Base-by-base conservation (phyloP, 2,113 vertebrate species). In the Lampris megalopsis region DNA sequence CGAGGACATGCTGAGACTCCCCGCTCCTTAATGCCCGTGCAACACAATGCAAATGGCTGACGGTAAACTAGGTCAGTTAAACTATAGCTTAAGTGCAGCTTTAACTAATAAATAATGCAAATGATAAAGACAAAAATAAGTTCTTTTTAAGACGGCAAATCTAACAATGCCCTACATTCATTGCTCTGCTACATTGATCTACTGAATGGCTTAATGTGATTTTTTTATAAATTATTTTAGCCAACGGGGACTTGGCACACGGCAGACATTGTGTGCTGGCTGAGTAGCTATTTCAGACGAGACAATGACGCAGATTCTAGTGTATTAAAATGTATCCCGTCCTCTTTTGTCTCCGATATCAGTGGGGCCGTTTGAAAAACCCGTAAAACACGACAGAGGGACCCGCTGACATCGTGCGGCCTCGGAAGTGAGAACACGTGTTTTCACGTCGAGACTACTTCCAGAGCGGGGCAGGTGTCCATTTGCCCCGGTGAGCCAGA, bases 11-110 rank as follows among this genome's bases (percentile, higher is more conserved):
- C 57, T 49, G 1, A 70, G 3, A 13, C 13, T 61, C 49, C 59
- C 37, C 5, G 57, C 61, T 58, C 56, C 67, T 37, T 63, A 68
- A 71, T 62, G 59, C 56, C 68, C 70, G 74, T 45, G 49, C 45
- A 74, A 81, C 79, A 86, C 77, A 79, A 87, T 83, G 73, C 81
- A 86, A 81, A 77, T 66, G 69, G 69, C 73, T 74, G 67, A 70
- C 62, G 48, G 80, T 77, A 94, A 24, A 89, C 65, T 91, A 81
- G 88, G 89, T 91, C 88, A 91, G 62, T 77, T 85, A 87, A 89
- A 87, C 82, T 85, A 69, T 77, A 73, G 63, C 74, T 84, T 81
- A 92, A 92, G 84, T 92, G 90, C 70, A 79, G 81, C 68, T 81
- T 75, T 77, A 63, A 69, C 66, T 86, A 60, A 86, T 92, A 79